A percentile compares a stretch with the other conserved stretches of the same genome.
Conservation (phyloP, 2,113 vertebrate species). For the Albula goreensis region DNA sequence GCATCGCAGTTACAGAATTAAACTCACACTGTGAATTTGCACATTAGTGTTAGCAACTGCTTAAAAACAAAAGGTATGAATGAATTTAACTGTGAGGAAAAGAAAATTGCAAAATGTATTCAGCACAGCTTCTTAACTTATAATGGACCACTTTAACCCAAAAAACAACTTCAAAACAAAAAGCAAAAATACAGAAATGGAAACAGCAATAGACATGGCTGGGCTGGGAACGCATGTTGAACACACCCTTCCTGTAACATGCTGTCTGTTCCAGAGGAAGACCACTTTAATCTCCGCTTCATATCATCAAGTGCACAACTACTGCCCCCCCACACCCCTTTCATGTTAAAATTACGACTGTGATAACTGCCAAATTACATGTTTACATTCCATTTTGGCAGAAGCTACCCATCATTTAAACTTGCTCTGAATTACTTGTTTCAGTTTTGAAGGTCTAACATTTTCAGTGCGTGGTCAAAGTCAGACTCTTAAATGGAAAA, state of each 20-base stretch:
- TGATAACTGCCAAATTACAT: conserved; percentile 37
- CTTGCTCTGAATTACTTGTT: conserved; percentile 31
- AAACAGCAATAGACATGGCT: conserved; percentile 46
- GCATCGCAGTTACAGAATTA: too few relatives aligned
- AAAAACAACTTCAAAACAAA: conserved; percentile 5
- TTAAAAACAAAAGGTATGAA: too few relatives aligned
- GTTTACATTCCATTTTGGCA: conserved; percentile 34
- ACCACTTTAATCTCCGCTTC: conserved; percentile 37
- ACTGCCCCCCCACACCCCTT: conserved; percentile 29
- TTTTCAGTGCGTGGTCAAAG: conserved; percentile 7
- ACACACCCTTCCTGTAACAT: conserved; percentile 23
- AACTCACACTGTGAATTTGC: too few relatives aligned
- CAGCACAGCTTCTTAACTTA: too few relatives aligned
- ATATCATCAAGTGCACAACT: conserved; percentile 1
- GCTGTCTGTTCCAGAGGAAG: conserved; percentile 22
- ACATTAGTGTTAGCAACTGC: too few relatives aligned
- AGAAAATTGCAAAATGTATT: too few relatives aligned
- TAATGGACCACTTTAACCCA: too few relatives aligned
- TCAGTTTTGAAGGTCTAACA: neutral
- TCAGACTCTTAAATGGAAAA: neutral
- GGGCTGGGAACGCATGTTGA: conserved; percentile 63
- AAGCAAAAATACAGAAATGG: conserved; percentile 45
- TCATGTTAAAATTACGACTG: conserved; percentile 41
- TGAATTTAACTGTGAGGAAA: too few relatives aligned
- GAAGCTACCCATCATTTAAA: neutral